Conservation (phyloP, 2,113 vertebrate genomes). For the Pachypanchax playfairii region DNA sequence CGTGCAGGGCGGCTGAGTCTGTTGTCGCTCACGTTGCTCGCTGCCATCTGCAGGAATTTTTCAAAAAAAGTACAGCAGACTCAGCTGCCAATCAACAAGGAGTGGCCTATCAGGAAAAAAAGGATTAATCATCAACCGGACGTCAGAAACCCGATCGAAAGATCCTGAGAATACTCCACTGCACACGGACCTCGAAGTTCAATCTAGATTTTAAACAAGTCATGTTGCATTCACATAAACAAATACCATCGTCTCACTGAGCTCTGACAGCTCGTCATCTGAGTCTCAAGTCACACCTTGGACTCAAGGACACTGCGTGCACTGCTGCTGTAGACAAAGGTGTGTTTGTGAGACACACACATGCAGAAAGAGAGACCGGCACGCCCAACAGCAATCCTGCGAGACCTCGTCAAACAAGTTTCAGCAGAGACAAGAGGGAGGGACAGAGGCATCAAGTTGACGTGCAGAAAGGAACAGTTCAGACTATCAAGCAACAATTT, state of each 20-base stretch:
- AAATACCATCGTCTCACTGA: conserved; percentile 40
- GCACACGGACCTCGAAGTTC: not conserved
- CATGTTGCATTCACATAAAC: conserved; percentile 26
- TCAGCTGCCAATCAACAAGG: not conserved
- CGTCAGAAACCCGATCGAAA: conserved; percentile 31
- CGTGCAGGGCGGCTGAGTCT: conserved; percentile 37
- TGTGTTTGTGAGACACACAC: conserved; percentile 63
- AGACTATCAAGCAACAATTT: conserved; percentile 35
- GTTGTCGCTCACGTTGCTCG: conserved; percentile 34
- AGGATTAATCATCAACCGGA: conserved; percentile 37
- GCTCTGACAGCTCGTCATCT: conserved; percentile 46
- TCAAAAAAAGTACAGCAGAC: conserved; percentile 21
- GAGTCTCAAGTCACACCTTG: conserved; percentile 58
- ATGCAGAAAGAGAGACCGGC: conserved; percentile 61
- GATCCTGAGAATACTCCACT: no score
- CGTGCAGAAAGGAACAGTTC: conserved; percentile 27
- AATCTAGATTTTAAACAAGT: conserved; percentile 1
- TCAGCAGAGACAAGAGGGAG: conserved; percentile 56
- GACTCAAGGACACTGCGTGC: conserved; percentile 29
- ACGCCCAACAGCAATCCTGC: conserved; percentile 71
- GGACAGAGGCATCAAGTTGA: conserved; percentile 20
- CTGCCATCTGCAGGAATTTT: conserved; percentile 9
- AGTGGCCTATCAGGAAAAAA: conserved; percentile 30
- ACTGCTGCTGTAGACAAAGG: conserved; percentile 60
- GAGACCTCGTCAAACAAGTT: conserved; percentile 81